These are phyloP conservation scores for Aix galericulata DNA, from an alignment of 2,113 vertebrate genomes.

Conservation along the genomic window DNA sequence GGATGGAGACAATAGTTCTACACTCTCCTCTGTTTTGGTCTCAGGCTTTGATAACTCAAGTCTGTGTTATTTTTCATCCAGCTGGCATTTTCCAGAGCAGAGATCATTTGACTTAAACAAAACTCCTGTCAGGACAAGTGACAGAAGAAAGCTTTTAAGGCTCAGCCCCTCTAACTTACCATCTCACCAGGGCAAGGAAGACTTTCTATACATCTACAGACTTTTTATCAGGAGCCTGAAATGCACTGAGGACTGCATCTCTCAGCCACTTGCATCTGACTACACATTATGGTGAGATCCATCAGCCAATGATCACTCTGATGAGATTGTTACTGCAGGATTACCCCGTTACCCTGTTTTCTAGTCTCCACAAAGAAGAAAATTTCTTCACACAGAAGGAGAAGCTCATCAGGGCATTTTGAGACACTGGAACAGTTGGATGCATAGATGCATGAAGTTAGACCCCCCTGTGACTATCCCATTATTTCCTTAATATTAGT, in stretches of 20 bases:
- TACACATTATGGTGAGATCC: neutral
- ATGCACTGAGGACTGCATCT: neutral
- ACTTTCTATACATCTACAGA: neutral
- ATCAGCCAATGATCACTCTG: neutral
- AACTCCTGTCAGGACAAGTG: neutral
- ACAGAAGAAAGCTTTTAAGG: neutral
- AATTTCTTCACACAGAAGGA: neutral
- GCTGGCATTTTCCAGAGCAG: neutral
- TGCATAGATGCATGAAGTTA: neutral
- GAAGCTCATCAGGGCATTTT: neutral
- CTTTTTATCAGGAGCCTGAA: neutral
- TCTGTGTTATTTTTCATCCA: neutral
- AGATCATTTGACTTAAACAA: neutral
- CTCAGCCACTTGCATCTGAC: neutral
- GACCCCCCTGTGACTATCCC: neutral
- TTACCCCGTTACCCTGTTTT: neutral
- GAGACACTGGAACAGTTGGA: neutral
- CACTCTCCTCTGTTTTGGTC: neutral
- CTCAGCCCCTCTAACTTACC: neutral
- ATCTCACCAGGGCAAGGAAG: neutral
- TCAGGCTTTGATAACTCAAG: neutral
- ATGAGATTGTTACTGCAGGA: accelerated
- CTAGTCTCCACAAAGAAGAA: accelerated
- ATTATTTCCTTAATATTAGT: neutral
- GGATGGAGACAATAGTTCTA: neutral